These are phyloP conservation scores for Calliopsis andreniformis DNA, from an alignment of 1,140 invertebrate species.

Conservation along the genomic window DNA sequence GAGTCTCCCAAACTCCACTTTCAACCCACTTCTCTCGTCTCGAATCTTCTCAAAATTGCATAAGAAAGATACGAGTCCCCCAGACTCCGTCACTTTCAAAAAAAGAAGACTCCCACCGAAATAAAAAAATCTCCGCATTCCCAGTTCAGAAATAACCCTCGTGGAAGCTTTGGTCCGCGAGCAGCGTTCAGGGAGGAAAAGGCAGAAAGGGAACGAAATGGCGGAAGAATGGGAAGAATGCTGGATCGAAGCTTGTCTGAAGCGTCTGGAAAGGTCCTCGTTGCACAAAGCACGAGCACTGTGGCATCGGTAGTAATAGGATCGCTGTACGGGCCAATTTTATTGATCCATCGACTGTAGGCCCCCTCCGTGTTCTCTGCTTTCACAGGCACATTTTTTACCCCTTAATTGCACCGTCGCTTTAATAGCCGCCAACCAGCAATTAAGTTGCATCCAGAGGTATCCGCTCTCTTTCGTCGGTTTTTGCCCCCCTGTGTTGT, in stretches of 20 bases:
- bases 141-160: neutral
- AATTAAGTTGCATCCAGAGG: slow-evolving; percentile 48
- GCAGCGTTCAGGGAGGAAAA: neutral
- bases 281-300: slow-evolving; percentile 32
- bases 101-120: too few species aligned
- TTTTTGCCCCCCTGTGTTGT: neutral
- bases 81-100: too few species aligned
- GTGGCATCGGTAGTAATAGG: slow-evolving; percentile 30
- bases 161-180: neutral
- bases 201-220: neutral
- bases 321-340: slow-evolving; percentile 50
- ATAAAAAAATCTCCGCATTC: neutral
- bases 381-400: slow-evolving; percentile 29
- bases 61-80: too few species aligned
- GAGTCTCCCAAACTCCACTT: too few species aligned
- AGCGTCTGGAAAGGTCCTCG: neutral
- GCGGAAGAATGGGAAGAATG: neutral
- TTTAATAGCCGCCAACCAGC: slow-evolving; percentile 53
- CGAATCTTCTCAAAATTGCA: too few species aligned
- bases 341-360: slow-evolving; percentile 41
- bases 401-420: slow-evolving; percentile 44
- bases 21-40: too few species aligned
- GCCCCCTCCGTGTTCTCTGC: neutral
- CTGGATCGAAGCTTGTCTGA: neutral
- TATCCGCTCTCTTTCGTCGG: slow-evolving; percentile 12